Evolutionary conservation across 2,797 vertebrate species (phyloP), one percentile per base, ranked within the genome.

Genomic region (Chaunax sp.): DNA sequence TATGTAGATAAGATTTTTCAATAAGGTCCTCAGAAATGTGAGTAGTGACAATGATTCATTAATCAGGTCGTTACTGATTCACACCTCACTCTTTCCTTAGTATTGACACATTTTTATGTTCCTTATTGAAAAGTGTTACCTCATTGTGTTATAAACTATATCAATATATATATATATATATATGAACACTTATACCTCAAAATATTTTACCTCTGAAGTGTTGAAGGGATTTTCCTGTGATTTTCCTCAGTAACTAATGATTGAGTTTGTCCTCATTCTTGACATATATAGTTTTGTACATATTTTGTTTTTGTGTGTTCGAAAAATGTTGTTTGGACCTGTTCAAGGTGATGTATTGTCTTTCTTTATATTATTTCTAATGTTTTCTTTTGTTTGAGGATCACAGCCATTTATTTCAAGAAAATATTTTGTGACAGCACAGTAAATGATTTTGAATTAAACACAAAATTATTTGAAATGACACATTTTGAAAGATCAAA

Each of bases 181-280:
- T 81, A 78, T 73, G 44, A 89, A 88, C 81, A 80, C 68, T 88
- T 74, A 75, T 92, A 93, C 91, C 91, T 93, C 92, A 81, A 73
- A 78, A 81, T 84, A 69, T 81, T 81, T 85, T 89, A 90, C 90
- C 87, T 92, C 87, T 82, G 58, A 85, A 80, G 38, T 80, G 73
- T 71, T 80, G 49, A 87, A 90, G 83, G 77, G 74, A 85, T 72
- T 76, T 53, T 77, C 56, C 75, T 71, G 69, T 61, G 55, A 65
- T 86, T 65, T 73, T 79, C 55, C 62, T 81, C 52, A 62, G 35
- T 73, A 58, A 79, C 50, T 79, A 40, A 53, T 73, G 47, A 54
- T 67, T 67, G 40, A 44, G 47, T 46, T 66, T 73, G 22, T 75
- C n/a, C 43, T 64, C 8, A 59, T 47, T 53, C 68, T 45, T 62